Conservation (phyloP, 2,797 vertebrate genomes). For the Hippopotamyrus pictus region DNA sequence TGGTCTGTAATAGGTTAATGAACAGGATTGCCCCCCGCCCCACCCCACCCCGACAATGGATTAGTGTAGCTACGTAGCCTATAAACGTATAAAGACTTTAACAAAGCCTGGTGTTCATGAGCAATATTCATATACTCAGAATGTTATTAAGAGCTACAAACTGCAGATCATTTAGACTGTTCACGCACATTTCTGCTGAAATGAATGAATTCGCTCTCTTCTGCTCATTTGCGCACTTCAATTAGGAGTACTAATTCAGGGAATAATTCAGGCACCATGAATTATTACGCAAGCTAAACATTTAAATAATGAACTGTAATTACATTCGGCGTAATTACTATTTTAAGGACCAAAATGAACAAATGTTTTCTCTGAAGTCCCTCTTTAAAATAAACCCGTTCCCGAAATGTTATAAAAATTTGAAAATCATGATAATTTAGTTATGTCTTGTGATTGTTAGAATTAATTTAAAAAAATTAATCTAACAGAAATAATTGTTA, state of each 20-base stretch:
- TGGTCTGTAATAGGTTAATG: neutral
- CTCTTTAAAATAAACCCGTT: neutral
- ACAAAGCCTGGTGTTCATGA: neutral
- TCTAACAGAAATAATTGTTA: neutral
- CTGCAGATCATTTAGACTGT: neutral
- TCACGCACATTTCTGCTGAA: neutral
- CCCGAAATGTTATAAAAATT: neutral
- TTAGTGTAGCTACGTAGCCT: neutral
- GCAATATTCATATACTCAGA: neutral
- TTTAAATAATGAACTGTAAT: neutral
- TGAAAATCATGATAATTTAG: neutral
- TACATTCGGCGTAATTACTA: neutral
- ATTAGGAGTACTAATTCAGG: neutral
- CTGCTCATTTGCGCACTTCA: neutral
- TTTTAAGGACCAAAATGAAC: neutral
- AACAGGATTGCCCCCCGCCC: neutral
- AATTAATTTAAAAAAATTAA: neutral
- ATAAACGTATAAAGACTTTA: neutral
- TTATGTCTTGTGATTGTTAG: neutral
- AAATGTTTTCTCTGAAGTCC: neutral
- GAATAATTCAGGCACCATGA: neutral
- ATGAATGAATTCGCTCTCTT: neutral
- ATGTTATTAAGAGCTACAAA: neutral
- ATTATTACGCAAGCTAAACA: neutral
- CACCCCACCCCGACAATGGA: neutral